Base-by-base conservation (phyloP, 2,797 vertebrate species). In the Eidolon dupreanum region DNA sequence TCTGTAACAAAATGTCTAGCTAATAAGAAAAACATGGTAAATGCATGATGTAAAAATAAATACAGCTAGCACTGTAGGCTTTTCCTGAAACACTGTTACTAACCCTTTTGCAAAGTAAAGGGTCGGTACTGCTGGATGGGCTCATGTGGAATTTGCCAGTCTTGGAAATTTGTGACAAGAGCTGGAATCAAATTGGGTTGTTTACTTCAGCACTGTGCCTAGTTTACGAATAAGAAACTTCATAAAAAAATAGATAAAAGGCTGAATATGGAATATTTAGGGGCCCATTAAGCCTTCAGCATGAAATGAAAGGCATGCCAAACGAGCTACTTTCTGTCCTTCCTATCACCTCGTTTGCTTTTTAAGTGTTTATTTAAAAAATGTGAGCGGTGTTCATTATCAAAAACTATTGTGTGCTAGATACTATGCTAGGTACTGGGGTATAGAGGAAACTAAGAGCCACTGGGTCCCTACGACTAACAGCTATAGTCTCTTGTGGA, bases 21-120 rank as follows among this genome's bases (percentile, higher is more conserved):
- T 97, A 95, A 96, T 74, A 87, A 92, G 83, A 95, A 94, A 93
- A 36, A 73, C 66, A 78, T 94, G 94, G 53, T 85, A 53, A 83
- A 49, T n/a, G 41, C 33, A 79, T 7, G 31, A 28, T 31, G 28
- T 49, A 46, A 59, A 93, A 90, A 38, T 33, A 85, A 81, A 73
- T 22, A 12, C 1, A 53, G 43, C 55, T 26, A 86, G 31, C 41
- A 41, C 22, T 4, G 6, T 7, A 20, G 78, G 10, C 24, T 46
- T 88, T 84, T 83, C 26, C 55, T 7, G 46, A 90, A 83, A 71
- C 59, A 5, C 33, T 75, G 41, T 65, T 84, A 13, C 55, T 73
- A n/a, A 36, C 15, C 31, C 19, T 82, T 86, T 63, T 28, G 4
- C 65, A 68, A 24, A 68, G 43, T 20, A 22, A 15, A 10, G 13